Evolutionary conservation across 2,113 vertebrate species (phyloP).

Genomic region (Globicephala melas): DNA sequence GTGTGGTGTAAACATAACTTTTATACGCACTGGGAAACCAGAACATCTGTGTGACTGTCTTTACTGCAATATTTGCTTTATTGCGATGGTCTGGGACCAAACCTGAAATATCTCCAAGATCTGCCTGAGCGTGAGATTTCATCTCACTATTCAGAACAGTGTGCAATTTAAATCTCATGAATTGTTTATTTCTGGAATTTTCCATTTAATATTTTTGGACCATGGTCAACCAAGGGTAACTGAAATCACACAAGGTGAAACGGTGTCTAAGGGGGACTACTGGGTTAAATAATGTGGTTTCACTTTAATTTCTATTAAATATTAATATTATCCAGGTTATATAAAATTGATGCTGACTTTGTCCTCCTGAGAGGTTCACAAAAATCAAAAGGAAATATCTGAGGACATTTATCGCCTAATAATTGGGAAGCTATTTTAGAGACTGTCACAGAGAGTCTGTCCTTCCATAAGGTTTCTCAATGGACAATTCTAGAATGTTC

Average conservation of each 20-base stretch:
- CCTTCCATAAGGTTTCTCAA: neutral
- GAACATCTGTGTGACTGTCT: neutral
- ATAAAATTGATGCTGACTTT: neutral
- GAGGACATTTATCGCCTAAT: neutral
- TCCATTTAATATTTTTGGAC: neutral
- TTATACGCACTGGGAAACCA: neutral
- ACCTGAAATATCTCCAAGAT: neutral
- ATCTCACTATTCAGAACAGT: neutral
- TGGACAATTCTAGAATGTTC: neutral
- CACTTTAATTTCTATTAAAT: neutral
- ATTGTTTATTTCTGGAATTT: neutral
- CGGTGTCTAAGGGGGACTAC: neutral
- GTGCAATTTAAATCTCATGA: neutral
- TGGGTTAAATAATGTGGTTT: neutral
- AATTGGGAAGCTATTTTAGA: neutral
- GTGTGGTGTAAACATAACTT: neutral
- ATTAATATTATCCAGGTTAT: neutral
- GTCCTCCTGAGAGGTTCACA: neutral
- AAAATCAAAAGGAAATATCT: neutral
- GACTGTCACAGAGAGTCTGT: neutral
- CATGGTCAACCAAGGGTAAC: neutral
- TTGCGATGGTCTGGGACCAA: neutral
- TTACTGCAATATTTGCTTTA: neutral
- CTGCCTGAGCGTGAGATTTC: neutral
- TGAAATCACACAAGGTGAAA: neutral